A percentile compares a stretch with the other conserved stretches of the same genome.
These are phyloP conservation scores for Geococcyx californianus DNA, from an alignment of 2,113 vertebrate species.

Conservation along the genomic window DNA sequence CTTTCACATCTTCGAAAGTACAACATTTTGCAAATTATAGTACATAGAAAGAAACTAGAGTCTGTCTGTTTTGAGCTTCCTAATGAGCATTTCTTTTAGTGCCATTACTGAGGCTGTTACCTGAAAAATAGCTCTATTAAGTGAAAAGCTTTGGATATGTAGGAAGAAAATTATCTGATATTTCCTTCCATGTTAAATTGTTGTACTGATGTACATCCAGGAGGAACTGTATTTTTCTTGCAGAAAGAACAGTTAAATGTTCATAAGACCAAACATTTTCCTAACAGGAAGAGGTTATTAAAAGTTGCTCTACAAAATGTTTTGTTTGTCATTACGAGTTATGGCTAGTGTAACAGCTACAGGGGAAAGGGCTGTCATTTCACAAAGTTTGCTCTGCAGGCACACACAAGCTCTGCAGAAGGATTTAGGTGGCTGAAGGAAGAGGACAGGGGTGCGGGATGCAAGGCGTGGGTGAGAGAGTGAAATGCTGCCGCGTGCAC, in stretches of 20 bases:
- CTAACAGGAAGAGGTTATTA: background rate
- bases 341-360: rapidly evolving
- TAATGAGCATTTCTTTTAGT: background rate
- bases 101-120: background rate
- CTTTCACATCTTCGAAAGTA: background rate
- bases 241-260: background rate
- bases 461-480: rapidly evolving
- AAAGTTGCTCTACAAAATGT: background rate
- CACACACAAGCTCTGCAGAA: background rate
- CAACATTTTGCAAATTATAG: background rate
- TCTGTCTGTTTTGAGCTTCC: constrained; percentile 10
- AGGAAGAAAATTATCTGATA: constrained; percentile 16
- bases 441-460: rapidly evolving
- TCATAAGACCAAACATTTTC: background rate
- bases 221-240: background rate
- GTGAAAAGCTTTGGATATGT: constrained; percentile 6
- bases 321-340: background rate
- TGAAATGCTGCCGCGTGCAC: too few relatives aligned
- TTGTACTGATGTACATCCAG: background rate
- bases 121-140: constrained; percentile 47
- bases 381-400: background rate
- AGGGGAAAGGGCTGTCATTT: background rate
- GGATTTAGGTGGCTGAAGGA: background rate
- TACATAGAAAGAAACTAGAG: background rate
- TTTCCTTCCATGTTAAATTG: background rate